Conservation (phyloP, 2,113 vertebrate genomes). For the Ochotona princeps region DNA sequence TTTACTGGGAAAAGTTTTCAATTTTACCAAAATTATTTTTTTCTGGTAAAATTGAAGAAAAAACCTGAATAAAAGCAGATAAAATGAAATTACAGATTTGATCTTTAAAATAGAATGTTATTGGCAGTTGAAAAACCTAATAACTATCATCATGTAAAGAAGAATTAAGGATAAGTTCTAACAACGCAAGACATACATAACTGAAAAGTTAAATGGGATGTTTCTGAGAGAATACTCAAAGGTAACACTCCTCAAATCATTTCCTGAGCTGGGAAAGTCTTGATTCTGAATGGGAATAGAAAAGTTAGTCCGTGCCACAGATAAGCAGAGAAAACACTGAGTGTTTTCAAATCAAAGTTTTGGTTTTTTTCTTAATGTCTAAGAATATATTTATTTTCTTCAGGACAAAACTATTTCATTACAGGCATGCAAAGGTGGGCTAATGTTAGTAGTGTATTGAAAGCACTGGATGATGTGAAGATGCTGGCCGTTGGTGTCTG, state of each 20-base stretch:
- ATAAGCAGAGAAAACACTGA: background rate
- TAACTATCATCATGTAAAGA: background rate
- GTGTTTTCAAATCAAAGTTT: background rate
- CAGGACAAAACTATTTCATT: background rate
- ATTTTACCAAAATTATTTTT: background rate
- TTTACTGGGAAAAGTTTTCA: no score
- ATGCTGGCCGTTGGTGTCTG: background rate
- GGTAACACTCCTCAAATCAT: background rate
- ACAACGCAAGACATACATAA: background rate
- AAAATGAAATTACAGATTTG: constrained; percentile 12
- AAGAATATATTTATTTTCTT: background rate
- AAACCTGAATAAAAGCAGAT: background rate
- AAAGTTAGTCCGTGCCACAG: background rate
- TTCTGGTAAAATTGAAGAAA: background rate
- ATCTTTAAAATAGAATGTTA: constrained; percentile 7
- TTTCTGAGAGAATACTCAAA: background rate
- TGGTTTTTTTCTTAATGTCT: background rate
- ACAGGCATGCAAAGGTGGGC: background rate
- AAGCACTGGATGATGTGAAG: background rate
- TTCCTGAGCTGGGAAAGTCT: background rate
- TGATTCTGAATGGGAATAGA: background rate
- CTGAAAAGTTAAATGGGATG: background rate
- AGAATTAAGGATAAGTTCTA: background rate
- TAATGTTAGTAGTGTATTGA: background rate
- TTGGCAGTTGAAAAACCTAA: constrained; percentile 49